Evolutionary conservation across 2,888 invertebrate species (phyloP).

Genomic region (Elysia crispata): DNA sequence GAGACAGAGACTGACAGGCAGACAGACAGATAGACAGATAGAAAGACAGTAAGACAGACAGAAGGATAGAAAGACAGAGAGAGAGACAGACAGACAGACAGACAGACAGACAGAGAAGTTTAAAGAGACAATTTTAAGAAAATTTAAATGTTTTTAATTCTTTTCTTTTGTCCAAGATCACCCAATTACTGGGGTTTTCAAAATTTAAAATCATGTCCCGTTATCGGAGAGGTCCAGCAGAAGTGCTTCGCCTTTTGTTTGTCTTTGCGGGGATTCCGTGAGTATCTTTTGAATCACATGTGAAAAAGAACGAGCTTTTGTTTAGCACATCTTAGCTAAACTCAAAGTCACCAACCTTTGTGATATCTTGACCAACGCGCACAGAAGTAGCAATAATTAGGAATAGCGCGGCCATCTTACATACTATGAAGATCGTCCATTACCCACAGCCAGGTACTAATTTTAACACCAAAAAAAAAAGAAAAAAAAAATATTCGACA

Average conservation of each 20-base stretch:
- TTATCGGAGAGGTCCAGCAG: slow-evolving; percentile 36
- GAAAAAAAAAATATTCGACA: no score
- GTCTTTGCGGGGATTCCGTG: slow-evolving; percentile 42
- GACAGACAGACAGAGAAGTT: no score
- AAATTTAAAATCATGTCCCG: slow-evolving; percentile 41
- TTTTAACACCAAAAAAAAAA: no score
- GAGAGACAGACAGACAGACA: slow-evolving; percentile 1
- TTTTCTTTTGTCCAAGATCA: slow-evolving; percentile 6
- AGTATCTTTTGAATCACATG: not conserved
- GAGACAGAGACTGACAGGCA: slow-evolving; percentile 32
- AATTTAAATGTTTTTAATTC: not conserved
- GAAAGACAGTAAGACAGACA: slow-evolving; percentile 38
- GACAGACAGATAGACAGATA: slow-evolving; percentile 18
- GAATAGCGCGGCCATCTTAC: no score
- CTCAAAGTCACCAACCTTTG: no score
- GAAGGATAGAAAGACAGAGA: slow-evolving; percentile 37
- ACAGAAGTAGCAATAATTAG: no score
- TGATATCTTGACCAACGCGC: no score
- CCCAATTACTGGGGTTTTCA: slow-evolving; percentile 35
- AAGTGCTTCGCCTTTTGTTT: slow-evolving; percentile 33
- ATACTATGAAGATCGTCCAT: no score
- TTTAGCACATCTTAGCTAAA: no score
- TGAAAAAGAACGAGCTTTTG: not conserved
- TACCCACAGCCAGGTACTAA: no score
- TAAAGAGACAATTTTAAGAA: no score